Evolutionary conservation across 2,888 invertebrate species (phyloP), one percentile per base, ranked within the genome.

Genomic region (Drosophila ustulata): DNA sequence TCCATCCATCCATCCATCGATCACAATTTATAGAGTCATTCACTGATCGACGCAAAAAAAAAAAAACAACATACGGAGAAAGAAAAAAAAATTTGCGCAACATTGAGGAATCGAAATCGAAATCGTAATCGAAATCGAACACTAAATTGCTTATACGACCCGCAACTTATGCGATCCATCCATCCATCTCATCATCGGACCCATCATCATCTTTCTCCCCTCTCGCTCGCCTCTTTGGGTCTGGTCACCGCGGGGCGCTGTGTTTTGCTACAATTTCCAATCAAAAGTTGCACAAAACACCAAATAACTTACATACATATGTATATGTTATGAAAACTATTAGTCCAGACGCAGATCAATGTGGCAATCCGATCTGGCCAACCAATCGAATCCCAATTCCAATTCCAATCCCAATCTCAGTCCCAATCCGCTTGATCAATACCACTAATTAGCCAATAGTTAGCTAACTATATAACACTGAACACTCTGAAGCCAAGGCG

Each of bases 201-300:
- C 28, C 26, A 13, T 28, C n/a, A 25, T n/a, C 41, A 30, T 45
- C 32, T 23, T 23, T 23, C 43, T 32, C 45, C 32, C 45, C 5
- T 45, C 32, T 23, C n/a, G 11, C 43, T 32, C 45, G 32, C 45
- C 5, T 55, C 55, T 43, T 11, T 7, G 9, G 32, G n/a, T 55
- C 30, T 32, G 23, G 9, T 32, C 30, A 41, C 62, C 8, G 25
- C 47, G 69, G 57, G 69, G 59, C 59, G 65, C 41, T 64, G 62
- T 71, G 61, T 58, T 67, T 76, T 77, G 80, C 77, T 80, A 77
- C 77, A 77, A 80, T 80, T 77, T 77, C 80, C 77, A 77, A 77
- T 77, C 79, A 75, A 78, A 78, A 59, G 73, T 78, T 78, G 63
- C 74, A 77, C 78, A 77, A 71, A 66, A 61, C 51, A 41, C 18